Evolutionary conservation across 2,113 vertebrate species (phyloP).

Genomic region (Thryonomys swinderianus): DNA sequence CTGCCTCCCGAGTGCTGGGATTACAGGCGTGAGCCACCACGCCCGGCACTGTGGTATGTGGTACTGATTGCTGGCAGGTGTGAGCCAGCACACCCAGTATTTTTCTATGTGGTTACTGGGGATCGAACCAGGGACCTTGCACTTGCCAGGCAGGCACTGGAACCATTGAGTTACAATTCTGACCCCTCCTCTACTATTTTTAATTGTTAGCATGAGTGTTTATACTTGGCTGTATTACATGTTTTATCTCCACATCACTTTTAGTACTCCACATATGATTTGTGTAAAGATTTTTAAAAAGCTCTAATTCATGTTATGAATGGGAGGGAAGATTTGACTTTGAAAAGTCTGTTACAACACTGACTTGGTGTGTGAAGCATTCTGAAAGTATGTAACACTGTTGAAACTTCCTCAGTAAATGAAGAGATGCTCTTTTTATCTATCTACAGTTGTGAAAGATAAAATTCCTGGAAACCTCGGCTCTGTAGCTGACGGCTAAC

Average conservation of each 20-base stretch:
- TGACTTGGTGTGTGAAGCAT: background rate
- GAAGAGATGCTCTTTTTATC: background rate
- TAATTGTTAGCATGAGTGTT: background rate
- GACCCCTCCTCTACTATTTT: background rate
- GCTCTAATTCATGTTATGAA: background rate
- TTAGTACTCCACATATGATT: background rate
- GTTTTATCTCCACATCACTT: background rate
- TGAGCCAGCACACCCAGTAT: too few relatives aligned
- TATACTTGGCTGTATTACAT: background rate
- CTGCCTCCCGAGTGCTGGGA: too few relatives aligned
- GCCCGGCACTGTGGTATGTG: too few relatives aligned
- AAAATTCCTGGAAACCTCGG: background rate
- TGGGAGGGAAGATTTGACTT: background rate
- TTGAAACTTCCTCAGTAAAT: background rate
- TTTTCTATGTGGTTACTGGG: too few relatives aligned
- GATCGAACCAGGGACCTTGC: too few relatives aligned
- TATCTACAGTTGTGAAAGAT: background rate
- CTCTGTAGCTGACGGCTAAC: background rate
- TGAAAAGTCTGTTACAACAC: background rate
- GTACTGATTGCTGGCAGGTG: too few relatives aligned
- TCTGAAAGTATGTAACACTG: background rate
- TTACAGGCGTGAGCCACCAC: too few relatives aligned
- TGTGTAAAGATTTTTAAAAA: background rate
- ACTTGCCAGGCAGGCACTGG: too few relatives aligned
- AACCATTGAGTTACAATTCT: too few relatives aligned